Percentiles rank a stretch among this genome's conserved stretches.
phyloP scores from a whole-genome alignment of 2,888 invertebrate genomes.

The Papilio gigon region DNA sequence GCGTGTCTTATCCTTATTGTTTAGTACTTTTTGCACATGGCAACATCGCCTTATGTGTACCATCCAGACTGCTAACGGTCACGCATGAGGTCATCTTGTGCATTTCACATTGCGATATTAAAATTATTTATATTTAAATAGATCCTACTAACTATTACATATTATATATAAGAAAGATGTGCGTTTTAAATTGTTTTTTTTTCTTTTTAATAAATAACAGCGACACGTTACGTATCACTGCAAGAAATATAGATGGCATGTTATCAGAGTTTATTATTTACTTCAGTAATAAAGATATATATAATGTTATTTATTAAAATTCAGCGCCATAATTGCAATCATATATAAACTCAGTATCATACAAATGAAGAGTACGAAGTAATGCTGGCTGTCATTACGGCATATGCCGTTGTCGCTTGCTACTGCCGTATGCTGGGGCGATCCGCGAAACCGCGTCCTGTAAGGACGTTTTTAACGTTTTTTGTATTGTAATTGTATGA shows the following conservation, averaged over 20 bases:
- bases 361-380: too few species aligned
- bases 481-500: not conserved
- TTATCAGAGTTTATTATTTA: not conserved
- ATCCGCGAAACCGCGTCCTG: too few species aligned
- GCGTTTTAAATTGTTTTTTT: not conserved
- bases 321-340: too few species aligned
- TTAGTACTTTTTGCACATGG: slow-evolving; percentile 38
- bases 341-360: too few species aligned
- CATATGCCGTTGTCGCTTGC: too few species aligned
- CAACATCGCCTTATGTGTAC: slow-evolving; percentile 21
- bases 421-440: too few species aligned
- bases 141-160: not conserved
- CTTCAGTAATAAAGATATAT: not conserved
- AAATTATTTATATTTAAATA: not conserved
- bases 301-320: too few species aligned
- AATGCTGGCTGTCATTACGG: too few species aligned
- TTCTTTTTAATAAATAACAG: not conserved
- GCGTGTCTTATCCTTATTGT: slow-evolving; percentile 39
- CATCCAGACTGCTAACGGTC: slow-evolving; percentile 26
- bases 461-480: too few species aligned
- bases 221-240: not conserved
- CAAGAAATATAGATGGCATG: not conserved
- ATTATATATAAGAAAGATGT: not conserved
- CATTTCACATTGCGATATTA: not conserved
- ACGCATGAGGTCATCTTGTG: slow-evolving; percentile 10